Conservation (phyloP, 2,888 invertebrate species). For the Villa cingulata region DNA sequence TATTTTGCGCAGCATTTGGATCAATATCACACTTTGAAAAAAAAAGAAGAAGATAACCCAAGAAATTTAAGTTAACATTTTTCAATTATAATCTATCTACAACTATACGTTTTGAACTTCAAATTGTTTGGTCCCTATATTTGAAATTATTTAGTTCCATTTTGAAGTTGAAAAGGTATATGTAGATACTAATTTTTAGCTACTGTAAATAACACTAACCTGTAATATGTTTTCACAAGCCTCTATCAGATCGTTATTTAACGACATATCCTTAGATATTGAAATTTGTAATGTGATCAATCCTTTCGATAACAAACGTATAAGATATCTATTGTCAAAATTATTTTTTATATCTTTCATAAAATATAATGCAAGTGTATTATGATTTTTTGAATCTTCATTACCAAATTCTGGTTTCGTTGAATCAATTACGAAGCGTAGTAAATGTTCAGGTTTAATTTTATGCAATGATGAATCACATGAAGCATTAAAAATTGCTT, state of each 20-base stretch:
- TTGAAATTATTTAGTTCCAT: no score
- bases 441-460: conserved; percentile 59
- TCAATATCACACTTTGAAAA: no score
- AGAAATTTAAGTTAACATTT: no score
- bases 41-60: no score
- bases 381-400: conserved; percentile 26
- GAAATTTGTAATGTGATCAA: conserved; percentile 24
- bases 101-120: no score
- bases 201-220: no score
- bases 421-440: conserved; percentile 60
- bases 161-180: no score
- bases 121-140: no score
- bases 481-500: conserved; percentile 58
- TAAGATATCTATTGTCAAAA: conserved; percentile 29
- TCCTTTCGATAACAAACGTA: conserved; percentile 31
- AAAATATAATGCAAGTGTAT: conserved; percentile 29
- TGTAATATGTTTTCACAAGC: conserved; percentile 25
- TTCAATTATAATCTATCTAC: no score
- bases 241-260: conserved; percentile 25
- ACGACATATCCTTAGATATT: conserved; percentile 19
- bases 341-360: conserved; percentile 30
- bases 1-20: no score
- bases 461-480: conserved; percentile 58
- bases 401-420: conserved; percentile 40
- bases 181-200: no score